Conservation (phyloP, 1,140 invertebrate species). For the Lepidurus couesii region DNA sequence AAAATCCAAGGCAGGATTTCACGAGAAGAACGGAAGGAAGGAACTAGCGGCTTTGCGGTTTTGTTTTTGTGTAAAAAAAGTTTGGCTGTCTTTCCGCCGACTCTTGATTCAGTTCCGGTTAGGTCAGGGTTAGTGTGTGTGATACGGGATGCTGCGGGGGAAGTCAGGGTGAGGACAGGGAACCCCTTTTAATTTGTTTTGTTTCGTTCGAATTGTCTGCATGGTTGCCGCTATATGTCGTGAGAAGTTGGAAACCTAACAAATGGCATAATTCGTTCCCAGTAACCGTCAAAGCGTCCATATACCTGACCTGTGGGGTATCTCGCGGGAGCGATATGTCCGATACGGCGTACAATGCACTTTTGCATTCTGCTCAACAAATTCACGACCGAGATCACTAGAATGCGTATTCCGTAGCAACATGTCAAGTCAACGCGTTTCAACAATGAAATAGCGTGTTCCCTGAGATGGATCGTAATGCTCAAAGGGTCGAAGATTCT, state of each 20-base stretch:
- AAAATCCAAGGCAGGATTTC: not conserved
- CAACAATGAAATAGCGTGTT: not conserved
- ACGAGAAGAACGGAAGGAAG: constrained; percentile 18
- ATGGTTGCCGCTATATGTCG: not conserved
- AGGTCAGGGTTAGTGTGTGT: not conserved
- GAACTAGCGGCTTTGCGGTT: not conserved
- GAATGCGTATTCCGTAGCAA: not conserved
- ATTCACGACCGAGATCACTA: not conserved
- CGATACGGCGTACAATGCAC: not conserved
- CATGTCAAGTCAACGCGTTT: not conserved
- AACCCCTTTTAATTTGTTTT: not conserved
- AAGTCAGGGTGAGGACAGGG: not conserved
- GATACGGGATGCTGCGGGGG: not conserved
- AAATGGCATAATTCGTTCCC: not conserved
- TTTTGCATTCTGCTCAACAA: not conserved
- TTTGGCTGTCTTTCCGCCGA: not conserved
- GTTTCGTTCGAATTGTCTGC: not conserved
- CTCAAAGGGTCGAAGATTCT: not conserved
- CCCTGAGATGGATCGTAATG: not conserved
- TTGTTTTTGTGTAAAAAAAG: not conserved
- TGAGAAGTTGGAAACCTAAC: constrained; percentile 10
- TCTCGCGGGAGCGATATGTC: not conserved
- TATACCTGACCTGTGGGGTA: not conserved
- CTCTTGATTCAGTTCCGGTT: not conserved
- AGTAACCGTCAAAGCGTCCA: not conserved